Evolutionary conservation across 2,888 invertebrate species (phyloP), one percentile per base, ranked within the genome.

Genomic region (Ophonus ardosiacus): DNA sequence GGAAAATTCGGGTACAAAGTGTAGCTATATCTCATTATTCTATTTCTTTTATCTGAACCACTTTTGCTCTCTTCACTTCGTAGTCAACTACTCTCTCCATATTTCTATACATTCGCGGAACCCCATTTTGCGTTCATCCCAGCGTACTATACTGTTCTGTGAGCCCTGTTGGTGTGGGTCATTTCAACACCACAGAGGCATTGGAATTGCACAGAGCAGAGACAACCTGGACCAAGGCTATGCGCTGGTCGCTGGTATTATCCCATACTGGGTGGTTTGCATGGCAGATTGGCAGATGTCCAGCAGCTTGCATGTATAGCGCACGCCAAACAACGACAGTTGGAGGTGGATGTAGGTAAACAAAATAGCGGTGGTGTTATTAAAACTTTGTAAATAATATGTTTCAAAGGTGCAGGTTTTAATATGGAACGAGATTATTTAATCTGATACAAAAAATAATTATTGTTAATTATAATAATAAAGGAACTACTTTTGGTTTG

Each of bases 101-200:
- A 31, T 31, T 31, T 31, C 31, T 31, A 31, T 31, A 51, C 10
- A 51, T 2, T 4, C 10, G 43, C 13, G 13, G 43, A 13, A 31
- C 43, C 43, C 43, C 43, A 51, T 51, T 51, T 51, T 13, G 43
- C 43, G 43, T 51, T 1, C 43, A 5, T 21, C 21, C 21, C 21
- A 21, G 21, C 21, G 21, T 21, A 21, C 21, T 21, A 3, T 21
- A 21, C 21, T 21, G 21, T 21, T 21, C 21, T 21, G 21, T 21
- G 21, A 21, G 31, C 5, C 5, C 31, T 13, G 43, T 13, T 6
- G 43, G 10, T 51, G 88, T 88, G 89, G 89, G 90, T 89, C 90
- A 90, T 89, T 89, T 89, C 89, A 89, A 89, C 89, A 88, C 90
- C 90, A 90, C 90, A 90, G 90, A 90, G 40, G 68, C 40, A 24